A percentile compares a stretch with the other conserved stretches of the same genome.
Conservation (phyloP, 2,888 invertebrate species). For the Agonopterix alstromeriana region DNA sequence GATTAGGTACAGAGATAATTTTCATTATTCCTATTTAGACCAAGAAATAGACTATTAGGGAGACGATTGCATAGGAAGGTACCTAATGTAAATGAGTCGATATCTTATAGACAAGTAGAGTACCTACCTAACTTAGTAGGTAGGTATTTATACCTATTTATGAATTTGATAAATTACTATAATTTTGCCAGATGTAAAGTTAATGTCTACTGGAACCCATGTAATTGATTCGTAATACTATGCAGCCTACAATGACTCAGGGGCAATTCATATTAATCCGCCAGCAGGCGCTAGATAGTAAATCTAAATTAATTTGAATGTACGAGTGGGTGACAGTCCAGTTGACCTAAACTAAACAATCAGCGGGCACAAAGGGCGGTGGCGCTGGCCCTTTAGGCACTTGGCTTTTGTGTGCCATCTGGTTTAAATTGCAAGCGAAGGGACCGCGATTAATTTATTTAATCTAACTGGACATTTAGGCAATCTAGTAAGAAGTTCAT, state of each 20-base stretch:
- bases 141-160: too few relatives aligned
- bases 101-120: too few relatives aligned
- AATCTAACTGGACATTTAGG: too few relatives aligned
- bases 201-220: background rate
- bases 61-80: too few relatives aligned
- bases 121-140: too few relatives aligned
- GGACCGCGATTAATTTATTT: too few relatives aligned
- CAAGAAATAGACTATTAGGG: too few relatives aligned
- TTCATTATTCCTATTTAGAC: too few relatives aligned
- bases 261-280: slow-evolving; percentile 35
- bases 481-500: too few relatives aligned
- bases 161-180: background rate
- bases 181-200: background rate
- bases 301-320: slow-evolving; percentile 62
- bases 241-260: slow-evolving; percentile 8
- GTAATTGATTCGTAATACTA: slow-evolving; percentile 11
- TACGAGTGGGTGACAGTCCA: slow-evolving; percentile 55
- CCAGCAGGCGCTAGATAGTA: slow-evolving; percentile 37
- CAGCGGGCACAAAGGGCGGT: slow-evolving; percentile 47
- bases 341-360: slow-evolving; percentile 58
- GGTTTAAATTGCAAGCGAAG: slow-evolving; percentile 24
- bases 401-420: slow-evolving; percentile 23
- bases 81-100: too few relatives aligned
- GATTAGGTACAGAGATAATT: too few relatives aligned
- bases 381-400: slow-evolving; percentile 29